Evolutionary conservation across 2,113 vertebrate genomes (phyloP), one percentile per base, ranked within the genome.

Genomic region (Chaenocephalus aceratus): DNA sequence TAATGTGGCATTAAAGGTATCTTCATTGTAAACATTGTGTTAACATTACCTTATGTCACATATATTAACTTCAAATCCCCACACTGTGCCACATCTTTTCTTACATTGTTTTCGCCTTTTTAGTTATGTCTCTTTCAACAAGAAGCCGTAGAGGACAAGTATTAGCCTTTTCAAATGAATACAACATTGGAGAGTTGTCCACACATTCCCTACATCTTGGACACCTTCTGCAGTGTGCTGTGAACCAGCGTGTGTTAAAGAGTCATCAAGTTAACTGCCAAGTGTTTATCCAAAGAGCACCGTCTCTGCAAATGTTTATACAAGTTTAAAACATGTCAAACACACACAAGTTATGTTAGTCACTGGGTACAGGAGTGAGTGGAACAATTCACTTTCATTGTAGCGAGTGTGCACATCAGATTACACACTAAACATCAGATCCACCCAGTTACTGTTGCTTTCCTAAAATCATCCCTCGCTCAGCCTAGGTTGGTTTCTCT

Each of bases 291-390:
- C 86, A 77, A 44, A 79, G 6, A 73, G 23, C 10, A 30, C 6
- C 10, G 13, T 46, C 56, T 82, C 78, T 69, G 85, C 79, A 80
- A 91, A 89, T 91, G 77, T 87, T 91, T 89, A 82, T 88, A 80
- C 84, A 6, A 58, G 26, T 75, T 66, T 59, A 44, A 77, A 52
- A 46, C 2, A 2, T 65, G 57, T 84, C 23, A 60, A n/a, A n/a
- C n/a, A 41, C 46, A 48, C 54, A 56, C 61, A 53, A 1, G 16
- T 52, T 21, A 30, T 48, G 57, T 60, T 45, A 45, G 83, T 76
- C 76, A 86, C 60, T 46, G 26, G 34, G n/a, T 56, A 65, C 49
- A 58, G 7, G 72, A 45, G 6, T n/a, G 49, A 44, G 53, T 26
- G 14, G 23, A 34, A 77, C 16, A 72, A 76, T 48, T 41, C 54